phyloP scores from a whole-genome alignment of 2,797 vertebrate genomes.

The Chloroceryle amazona region DNA sequence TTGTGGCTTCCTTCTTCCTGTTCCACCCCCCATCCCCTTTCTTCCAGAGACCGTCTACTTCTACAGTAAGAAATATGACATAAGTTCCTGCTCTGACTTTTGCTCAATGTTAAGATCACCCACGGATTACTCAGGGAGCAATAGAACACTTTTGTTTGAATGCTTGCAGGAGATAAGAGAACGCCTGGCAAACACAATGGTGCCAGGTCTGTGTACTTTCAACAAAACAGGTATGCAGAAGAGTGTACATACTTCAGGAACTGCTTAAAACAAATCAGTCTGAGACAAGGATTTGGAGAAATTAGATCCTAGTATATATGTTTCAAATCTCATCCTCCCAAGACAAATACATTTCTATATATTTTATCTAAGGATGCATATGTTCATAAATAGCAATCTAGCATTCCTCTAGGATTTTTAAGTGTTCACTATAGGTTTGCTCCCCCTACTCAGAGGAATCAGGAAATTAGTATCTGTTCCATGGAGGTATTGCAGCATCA shows the following conservation, averaged over 20 bases:
- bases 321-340: background rate
- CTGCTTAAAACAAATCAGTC: slow-evolving; percentile 42
- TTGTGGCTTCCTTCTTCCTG: background rate
- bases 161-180: slow-evolving; percentile 66
- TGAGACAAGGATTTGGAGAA: slow-evolving; percentile 42
- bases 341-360: background rate
- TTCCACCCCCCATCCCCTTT: background rate
- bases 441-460: background rate
- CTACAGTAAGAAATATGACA: slow-evolving; percentile 23
- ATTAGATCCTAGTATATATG: background rate
- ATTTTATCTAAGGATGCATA: background rate
- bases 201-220: slow-evolving; percentile 70
- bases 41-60: background rate
- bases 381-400: background rate
- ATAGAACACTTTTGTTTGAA: slow-evolving; percentile 70
- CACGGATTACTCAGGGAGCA: slow-evolving; percentile 39
- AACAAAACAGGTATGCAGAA: slow-evolving; percentile 58
- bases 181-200: slow-evolving; percentile 66
- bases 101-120: slow-evolving; percentile 46
- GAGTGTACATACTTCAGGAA: slow-evolving; percentile 28
- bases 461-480: background rate
- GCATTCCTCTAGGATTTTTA: background rate
- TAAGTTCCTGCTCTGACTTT: slow-evolving; percentile 44
- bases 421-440: background rate
- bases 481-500: background rate